Evolutionary conservation across 2,888 invertebrate genomes (phyloP).

Genomic region (Hipparchia sbordonii): DNA sequence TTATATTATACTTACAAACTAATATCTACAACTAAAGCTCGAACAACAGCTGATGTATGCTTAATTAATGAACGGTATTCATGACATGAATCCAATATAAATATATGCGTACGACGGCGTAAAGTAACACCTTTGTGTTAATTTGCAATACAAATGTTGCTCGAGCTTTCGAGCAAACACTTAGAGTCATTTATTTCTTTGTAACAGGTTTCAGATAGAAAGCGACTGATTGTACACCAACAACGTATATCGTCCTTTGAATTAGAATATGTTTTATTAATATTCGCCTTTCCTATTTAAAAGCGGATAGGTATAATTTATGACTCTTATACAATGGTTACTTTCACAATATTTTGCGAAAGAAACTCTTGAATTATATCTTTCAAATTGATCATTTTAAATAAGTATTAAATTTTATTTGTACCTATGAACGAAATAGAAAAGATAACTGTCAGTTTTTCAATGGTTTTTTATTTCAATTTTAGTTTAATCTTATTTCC

Average conservation of each 20-base stretch:
- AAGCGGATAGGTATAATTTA: too few relatives aligned
- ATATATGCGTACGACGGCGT: not conserved
- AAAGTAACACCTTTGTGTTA: not conserved
- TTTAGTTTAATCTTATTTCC: not conserved
- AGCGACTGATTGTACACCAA: not conserved
- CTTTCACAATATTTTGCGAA: too few relatives aligned
- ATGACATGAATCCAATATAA: not conserved
- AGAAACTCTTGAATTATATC: too few relatives aligned
- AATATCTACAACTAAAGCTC: not conserved
- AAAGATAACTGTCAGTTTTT: not conserved
- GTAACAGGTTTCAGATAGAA: not conserved
- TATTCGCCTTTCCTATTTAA: too few relatives aligned
- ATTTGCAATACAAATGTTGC: not conserved
- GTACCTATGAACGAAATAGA: not conserved
- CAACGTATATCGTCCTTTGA: too few relatives aligned
- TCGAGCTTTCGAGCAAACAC: not conserved
- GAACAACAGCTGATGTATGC: not conserved
- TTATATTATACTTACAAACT: not conserved
- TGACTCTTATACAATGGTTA: too few relatives aligned
- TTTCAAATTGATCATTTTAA: too few relatives aligned
- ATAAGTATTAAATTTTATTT: too few relatives aligned
- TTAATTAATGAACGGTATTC: not conserved
- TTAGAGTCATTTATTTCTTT: not conserved
- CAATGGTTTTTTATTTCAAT: not conserved
- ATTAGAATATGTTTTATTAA: too few relatives aligned